These are phyloP conservation scores for Festucalex cinctus DNA, from an alignment of 2,113 vertebrate species.

Conservation along the genomic window DNA sequence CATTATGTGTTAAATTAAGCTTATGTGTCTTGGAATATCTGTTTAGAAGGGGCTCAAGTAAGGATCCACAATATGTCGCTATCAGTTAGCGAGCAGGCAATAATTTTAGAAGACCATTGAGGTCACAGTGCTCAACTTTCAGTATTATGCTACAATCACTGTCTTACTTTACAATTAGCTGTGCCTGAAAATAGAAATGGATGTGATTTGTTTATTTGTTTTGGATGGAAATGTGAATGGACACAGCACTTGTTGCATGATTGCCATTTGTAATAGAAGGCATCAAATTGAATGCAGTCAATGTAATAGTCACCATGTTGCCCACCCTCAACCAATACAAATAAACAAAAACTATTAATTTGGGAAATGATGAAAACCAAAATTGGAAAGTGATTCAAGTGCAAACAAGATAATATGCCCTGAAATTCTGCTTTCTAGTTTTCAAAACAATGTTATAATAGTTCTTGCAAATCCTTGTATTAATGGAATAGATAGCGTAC, in stretches of 20 bases:
- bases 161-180: neutral
- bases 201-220: neutral
- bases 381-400: neutral
- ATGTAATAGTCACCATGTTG: neutral
- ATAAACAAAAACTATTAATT: neutral
- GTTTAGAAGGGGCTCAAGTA: slow-evolving; percentile 48
- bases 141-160: slow-evolving; percentile 69
- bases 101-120: slow-evolving; percentile 50
- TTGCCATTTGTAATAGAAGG: too few relatives aligned
- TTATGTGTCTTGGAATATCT: slow-evolving; percentile 48
- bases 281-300: neutral
- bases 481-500: too few relatives aligned
- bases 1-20: neutral
- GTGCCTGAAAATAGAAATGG: too few relatives aligned
- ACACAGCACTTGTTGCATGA: too few relatives aligned
- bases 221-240: neutral
- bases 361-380: neutral
- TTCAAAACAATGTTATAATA: too few relatives aligned
- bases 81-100: slow-evolving; percentile 53
- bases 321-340: neutral
- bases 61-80: slow-evolving; percentile 65
- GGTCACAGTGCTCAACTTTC: slow-evolving; percentile 37
- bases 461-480: too few relatives aligned
- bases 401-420: too few relatives aligned
- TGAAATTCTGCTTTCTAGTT: too few relatives aligned